Conservation (phyloP, 2,888 invertebrate species). For the Stenolophus ochropezus region DNA sequence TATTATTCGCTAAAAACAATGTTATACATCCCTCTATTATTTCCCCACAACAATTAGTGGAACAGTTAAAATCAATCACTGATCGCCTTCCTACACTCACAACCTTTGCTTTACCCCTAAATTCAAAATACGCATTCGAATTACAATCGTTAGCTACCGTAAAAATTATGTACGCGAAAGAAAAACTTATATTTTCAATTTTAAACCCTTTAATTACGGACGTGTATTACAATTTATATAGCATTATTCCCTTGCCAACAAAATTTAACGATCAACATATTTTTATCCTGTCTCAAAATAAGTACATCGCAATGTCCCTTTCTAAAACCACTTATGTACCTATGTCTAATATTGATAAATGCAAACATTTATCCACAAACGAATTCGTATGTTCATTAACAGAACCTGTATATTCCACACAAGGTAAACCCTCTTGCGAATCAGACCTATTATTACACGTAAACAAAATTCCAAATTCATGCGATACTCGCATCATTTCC, state of each 20-base stretch:
- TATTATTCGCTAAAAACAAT: neutral
- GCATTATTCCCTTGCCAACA: neutral
- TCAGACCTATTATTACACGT: neutral
- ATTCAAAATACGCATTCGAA: neutral
- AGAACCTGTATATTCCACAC: neutral
- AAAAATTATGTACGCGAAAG: neutral
- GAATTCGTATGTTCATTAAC: neutral
- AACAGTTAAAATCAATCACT: neutral
- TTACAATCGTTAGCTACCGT: neutral
- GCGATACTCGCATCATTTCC: neutral
- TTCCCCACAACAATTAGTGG: neutral
- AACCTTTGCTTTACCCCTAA: neutral
- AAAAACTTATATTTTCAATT: neutral
- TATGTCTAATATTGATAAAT: neutral
- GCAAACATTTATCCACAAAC: neutral
- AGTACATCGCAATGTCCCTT: neutral
- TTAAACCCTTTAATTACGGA: neutral
- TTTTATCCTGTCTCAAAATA: neutral
- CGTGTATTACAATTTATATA: neutral
- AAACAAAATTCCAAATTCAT: neutral
- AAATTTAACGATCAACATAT: neutral
- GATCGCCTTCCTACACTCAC: neutral
- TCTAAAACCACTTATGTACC: neutral
- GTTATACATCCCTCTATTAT: neutral
- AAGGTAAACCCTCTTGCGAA: neutral